Conservation (phyloP, 1,140 invertebrate genomes). For the Tetragonula clypearis region DNA sequence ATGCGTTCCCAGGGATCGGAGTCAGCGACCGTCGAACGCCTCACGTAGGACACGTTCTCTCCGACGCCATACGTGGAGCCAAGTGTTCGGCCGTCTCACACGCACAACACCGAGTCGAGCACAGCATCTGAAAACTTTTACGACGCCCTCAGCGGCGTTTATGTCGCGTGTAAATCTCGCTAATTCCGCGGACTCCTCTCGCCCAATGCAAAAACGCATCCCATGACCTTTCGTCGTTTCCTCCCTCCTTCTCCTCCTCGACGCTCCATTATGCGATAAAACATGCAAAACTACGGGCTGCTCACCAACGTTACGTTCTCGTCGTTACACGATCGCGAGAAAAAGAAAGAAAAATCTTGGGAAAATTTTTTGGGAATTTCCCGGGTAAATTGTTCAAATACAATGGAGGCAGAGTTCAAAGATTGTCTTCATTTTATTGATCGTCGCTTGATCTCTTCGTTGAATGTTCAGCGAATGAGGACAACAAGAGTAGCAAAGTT, state of each 20-base stretch:
- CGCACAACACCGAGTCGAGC: conserved; percentile 11
- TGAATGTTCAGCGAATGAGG: not conserved
- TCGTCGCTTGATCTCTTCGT: not conserved
- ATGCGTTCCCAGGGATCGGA: conserved; percentile 45
- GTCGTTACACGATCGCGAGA: not conserved
- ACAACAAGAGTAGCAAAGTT: not conserved
- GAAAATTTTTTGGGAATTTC: not conserved
- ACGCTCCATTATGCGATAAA: conserved; percentile 58
- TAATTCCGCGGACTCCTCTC: conserved; percentile 73
- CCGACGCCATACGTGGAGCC: conserved; percentile 39
- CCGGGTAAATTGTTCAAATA: not conserved
- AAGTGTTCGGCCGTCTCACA: conserved; percentile 34
- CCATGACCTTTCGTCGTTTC: conserved; percentile 61
- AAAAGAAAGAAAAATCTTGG: not conserved
- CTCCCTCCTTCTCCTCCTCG: conserved; percentile 2
- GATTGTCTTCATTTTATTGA: not conserved
- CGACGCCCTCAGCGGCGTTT: conserved; percentile 75
- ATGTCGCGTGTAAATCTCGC: conserved; percentile 78
- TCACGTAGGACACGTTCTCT: conserved; percentile 47
- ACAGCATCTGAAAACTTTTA: conserved; percentile 75
- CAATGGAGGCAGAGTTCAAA: not conserved
- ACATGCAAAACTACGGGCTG: conserved; percentile 51
- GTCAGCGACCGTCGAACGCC: conserved; percentile 60
- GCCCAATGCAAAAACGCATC: conserved; percentile 29
- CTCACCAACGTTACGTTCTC: conserved; percentile 1